Evolutionary conservation across 23 tunicate genomes (phyloP), one percentile per base, ranked within the genome.

Genomic region (Halocynthia aurantium): DNA sequence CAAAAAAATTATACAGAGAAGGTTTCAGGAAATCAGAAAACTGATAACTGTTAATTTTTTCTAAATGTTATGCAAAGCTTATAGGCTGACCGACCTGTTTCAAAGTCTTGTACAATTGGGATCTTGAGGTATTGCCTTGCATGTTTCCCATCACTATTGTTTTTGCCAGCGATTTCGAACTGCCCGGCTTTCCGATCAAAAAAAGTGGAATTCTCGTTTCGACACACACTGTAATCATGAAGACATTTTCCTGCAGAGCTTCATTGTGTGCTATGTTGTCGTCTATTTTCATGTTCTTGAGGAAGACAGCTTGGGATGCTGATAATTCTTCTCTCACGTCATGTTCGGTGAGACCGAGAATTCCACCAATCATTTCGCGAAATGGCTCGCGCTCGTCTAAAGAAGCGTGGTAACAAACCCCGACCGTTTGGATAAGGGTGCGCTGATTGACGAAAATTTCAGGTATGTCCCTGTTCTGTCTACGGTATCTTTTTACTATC

Each of bases 141-240:
- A 86, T 86, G 0, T 81, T 84, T 52, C 70, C 78, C 13, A 81
- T 73, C 8, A 76, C 93, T 22, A 86, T 76, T 7, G 93, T 86
- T 69, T 86, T 86, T 4, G 93, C 93, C 8, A 86, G 80, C 18
- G 93, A 86, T 58, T 86, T 86, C 70, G 93, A 86, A 52, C 85
- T 86, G 50, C 93, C 93, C 22, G 93, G 93, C 68, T 86, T 86
- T 0, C 93, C 93, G 53, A 86, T 84, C 68, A 86, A 64, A 50
- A 86, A 86, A 17, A 86, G 77, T 6, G 93, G 93, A 69, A 86
- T 86, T 22, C 82, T 70, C 86, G 81, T 81, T 62, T 86, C 93
- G 22, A 86, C 85, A 57, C 93, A 86, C 44, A 86, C 60, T 8
- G 84, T 63, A 52, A 86, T 86, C 93, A 86, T 86, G 65, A 86